phyloP scores from a whole-genome alignment of 2,797 vertebrate genomes.

The Pristis pectinata region DNA sequence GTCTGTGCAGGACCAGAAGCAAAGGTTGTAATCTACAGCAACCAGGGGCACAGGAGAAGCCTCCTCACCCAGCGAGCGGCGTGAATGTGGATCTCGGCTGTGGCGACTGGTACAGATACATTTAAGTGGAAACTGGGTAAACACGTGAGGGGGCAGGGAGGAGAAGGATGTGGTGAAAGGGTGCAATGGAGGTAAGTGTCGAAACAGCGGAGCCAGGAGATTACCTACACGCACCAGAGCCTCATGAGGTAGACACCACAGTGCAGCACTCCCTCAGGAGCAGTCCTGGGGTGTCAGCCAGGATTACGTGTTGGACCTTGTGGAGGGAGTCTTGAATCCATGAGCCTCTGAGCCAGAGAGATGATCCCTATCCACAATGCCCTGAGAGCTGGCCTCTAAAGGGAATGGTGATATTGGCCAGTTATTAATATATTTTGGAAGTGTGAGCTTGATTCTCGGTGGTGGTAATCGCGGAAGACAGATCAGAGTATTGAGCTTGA shows the following conservation, averaged over 20 bases:
- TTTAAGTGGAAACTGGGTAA: not conserved
- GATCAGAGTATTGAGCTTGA: too few relatives aligned
- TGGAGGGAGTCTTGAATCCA: not conserved
- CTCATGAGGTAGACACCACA: too few relatives aligned
- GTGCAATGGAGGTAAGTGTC: too few relatives aligned
- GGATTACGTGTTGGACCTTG: too few relatives aligned
- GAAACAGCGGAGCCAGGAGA: too few relatives aligned
- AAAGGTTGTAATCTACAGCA: too few relatives aligned
- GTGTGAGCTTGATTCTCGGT: too few relatives aligned
- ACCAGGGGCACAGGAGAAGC: not conserved
- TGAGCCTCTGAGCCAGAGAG: not conserved
- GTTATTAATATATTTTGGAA: not conserved
- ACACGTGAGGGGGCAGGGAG: not conserved
- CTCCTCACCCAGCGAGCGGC: not conserved
- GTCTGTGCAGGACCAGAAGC: too few relatives aligned
- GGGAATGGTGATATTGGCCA: not conserved
- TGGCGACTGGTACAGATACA: too few relatives aligned
- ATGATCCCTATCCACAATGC: not conserved
- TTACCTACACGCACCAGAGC: too few relatives aligned
- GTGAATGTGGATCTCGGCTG: not conserved
- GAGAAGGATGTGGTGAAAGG: not conserved
- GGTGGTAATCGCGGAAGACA: not conserved
- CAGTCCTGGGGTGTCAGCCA: too few relatives aligned
- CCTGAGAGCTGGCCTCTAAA: not conserved
- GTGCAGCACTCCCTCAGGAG: too few relatives aligned